These are phyloP conservation scores for Corythornis vintsioides DNA, from an alignment of 2,113 vertebrate species.

Conservation along the genomic window DNA sequence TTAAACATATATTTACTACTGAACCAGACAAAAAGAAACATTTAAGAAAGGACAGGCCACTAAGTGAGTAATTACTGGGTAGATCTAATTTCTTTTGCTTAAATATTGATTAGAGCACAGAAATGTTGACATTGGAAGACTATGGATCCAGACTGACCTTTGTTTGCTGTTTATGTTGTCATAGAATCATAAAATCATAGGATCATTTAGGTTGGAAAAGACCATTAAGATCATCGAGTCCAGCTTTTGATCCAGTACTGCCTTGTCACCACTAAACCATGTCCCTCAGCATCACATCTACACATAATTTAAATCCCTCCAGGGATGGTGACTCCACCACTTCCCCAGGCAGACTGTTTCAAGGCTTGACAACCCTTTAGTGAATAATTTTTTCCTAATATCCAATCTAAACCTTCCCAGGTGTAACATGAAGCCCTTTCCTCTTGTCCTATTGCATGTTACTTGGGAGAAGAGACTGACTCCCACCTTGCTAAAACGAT, in stretches of 20 bases:
- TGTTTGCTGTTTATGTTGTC: neutral
- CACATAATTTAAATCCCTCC: neutral
- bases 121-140: neutral
- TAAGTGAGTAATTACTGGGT: neutral
- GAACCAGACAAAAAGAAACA: neutral
- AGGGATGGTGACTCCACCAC: neutral
- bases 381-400: neutral
- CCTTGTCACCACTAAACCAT: neutral
- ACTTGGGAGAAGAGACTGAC: neutral
- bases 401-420: neutral
- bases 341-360: too few relatives aligned
- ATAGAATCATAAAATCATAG: neutral
- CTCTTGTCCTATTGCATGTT: neutral
- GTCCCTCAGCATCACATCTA: neutral
- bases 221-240: neutral
- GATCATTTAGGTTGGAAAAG: neutral
- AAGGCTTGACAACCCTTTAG: neutral
- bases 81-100: neutral
- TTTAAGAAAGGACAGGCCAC: neutral
- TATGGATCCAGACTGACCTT: neutral
- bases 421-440: neutral
- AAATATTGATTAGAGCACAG: neutral
- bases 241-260: neutral
- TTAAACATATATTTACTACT: neutral
- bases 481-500: neutral